These are phyloP conservation scores for Protobothrops flavoviridis DNA, from an alignment of 2,113 vertebrate species.

Conservation along the genomic window DNA sequence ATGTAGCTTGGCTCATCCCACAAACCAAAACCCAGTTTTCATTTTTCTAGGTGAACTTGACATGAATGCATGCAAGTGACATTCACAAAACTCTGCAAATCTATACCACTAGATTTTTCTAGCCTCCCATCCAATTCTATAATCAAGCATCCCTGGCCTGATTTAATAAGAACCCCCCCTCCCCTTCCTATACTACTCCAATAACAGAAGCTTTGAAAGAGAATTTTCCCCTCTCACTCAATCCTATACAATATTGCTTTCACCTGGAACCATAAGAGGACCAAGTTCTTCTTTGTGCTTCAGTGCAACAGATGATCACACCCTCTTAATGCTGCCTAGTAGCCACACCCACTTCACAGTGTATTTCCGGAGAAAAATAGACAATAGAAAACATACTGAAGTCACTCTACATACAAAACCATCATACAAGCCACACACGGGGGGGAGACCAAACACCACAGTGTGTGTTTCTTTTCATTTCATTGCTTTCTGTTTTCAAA, in stretches of 20 bases:
- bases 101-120: conserved; percentile 30
- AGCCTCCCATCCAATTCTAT: not conserved
- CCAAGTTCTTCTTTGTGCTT: conserved; percentile 8
- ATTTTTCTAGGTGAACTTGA: not conserved
- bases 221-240: conserved; percentile 17
- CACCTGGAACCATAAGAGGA: not conserved
- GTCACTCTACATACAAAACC: not conserved
- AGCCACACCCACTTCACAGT: not conserved
- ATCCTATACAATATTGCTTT: conserved; percentile 63
- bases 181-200: conserved; percentile 1
- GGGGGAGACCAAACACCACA: not conserved
- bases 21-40: rapidly evolving
- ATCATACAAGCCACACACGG: not conserved
- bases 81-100: conserved; percentile 30
- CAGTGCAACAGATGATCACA: not conserved
- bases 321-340: not conserved
- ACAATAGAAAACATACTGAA: not conserved
- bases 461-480: not conserved
- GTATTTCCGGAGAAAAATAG: not conserved
- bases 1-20: not conserved
- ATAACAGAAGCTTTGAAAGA: conserved; percentile 9
- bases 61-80: conserved; percentile 31
- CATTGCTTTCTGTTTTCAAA: not conserved
- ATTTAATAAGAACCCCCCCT: conserved; percentile 25
- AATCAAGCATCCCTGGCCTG: conserved; percentile 15